Conservation (phyloP, 2,888 invertebrate genomes). For the Napeogenes sylphis region DNA sequence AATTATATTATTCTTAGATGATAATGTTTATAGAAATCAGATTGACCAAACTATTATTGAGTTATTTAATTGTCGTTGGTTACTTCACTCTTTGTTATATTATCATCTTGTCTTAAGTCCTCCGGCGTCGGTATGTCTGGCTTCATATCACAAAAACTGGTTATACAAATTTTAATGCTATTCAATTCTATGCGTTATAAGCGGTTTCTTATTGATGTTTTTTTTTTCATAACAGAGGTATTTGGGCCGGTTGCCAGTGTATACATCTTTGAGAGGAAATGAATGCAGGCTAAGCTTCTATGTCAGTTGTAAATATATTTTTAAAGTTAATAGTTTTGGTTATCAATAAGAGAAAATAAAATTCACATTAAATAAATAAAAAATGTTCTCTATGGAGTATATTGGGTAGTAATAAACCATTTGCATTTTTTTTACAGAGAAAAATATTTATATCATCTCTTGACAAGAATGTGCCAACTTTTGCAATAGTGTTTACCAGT, state of each 20-base stretch:
- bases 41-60: not conserved
- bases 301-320: slow-evolving; percentile 16
- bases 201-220: slow-evolving; percentile 45
- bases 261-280: slow-evolving; percentile 28
- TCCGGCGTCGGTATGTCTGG: slow-evolving; percentile 45
- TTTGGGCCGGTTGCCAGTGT: slow-evolving; percentile 32
- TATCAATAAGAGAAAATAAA: slow-evolving; percentile 1
- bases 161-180: slow-evolving; percentile 33
- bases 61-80: slow-evolving; percentile 1
- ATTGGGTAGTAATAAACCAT: too few relatives aligned
- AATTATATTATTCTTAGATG: too few relatives aligned
- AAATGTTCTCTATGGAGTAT: too few relatives aligned
- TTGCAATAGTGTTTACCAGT: too few relatives aligned
- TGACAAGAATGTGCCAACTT: too few relatives aligned
- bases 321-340: slow-evolving; percentile 10
- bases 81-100: not conserved
- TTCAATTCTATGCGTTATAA: slow-evolving; percentile 42
- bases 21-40: not conserved
- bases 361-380: not conserved
- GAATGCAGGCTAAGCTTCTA: slow-evolving; percentile 20
- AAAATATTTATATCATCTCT: too few relatives aligned
- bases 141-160: slow-evolving; percentile 37
- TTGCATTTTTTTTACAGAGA: too few relatives aligned
- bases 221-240: slow-evolving; percentile 40
- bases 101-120: slow-evolving; percentile 10